Evolutionary conservation across 2,797 vertebrate species (phyloP).

Genomic region (Glossophaga mutica): DNA sequence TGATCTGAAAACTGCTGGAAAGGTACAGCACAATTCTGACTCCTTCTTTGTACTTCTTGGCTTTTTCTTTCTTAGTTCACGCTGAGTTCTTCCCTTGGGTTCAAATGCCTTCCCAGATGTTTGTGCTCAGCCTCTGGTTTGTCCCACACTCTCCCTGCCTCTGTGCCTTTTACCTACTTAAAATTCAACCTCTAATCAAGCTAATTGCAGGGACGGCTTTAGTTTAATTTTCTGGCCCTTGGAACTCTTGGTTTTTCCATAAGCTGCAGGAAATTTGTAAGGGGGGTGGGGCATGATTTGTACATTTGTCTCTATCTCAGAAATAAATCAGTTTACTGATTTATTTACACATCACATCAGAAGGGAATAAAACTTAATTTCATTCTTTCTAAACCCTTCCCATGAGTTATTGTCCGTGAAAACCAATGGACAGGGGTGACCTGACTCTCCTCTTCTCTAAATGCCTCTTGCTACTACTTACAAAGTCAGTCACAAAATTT

Average conservation of each 20-base stretch:
- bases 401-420: not conserved
- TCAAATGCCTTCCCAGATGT: not conserved
- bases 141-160: not conserved
- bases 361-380: not conserved
- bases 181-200: not conserved
- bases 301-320: not conserved
- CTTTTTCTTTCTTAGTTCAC: not conserved
- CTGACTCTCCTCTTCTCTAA: not conserved
- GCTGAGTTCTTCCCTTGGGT: not conserved
- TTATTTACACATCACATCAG: not conserved
- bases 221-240: not conserved
- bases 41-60: not conserved
- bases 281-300: not conserved
- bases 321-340: not conserved
- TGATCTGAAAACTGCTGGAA: not conserved
- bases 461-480: not conserved
- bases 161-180: not conserved
- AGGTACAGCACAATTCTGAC: not conserved
- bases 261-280: not conserved
- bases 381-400: not conserved
- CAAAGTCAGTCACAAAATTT: not conserved
- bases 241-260: not conserved
- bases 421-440: not conserved
- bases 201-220: not conserved
- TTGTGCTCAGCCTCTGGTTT: not conserved